Evolutionary conservation across 2,797 vertebrate species (phyloP), one percentile per base, ranked within the genome.

Genomic region (Cossypha heuglini): DNA sequence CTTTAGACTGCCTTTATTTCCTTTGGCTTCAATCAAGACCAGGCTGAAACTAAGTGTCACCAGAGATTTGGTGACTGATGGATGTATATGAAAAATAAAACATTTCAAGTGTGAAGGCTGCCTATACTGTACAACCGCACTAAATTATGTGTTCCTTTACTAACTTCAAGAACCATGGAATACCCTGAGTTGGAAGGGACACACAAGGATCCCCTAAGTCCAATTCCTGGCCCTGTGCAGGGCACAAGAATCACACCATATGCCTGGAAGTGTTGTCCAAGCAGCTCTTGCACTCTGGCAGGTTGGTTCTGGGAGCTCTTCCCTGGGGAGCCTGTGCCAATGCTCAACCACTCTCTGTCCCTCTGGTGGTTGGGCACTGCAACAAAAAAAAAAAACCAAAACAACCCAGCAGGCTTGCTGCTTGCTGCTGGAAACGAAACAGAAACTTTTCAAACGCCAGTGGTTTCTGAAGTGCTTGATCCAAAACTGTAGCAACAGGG

Each of bases 401-500:
- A 10, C 62, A 45, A 25, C 18, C 10, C 51, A 40, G 17, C 25
- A 38, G 20, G 18, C 12, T 12, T 4, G 7, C 43, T 18, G 16
- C 12, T 12, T 4, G 7, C 20, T 18, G n/a, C 24, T 7, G n/a
- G 49, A 40, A 63, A 57, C 11, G 2, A 35, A 58, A 25, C 33
- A 4, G 59, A 28, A 45, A 40, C 38, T 13, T 42, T 16, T 17
- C 3, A 11, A 63, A 57, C 20, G 11, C 15, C 5, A 19, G 24
- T 0, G 9, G 21, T 5, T 33, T 57, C 29, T 26, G 22, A 52
- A 35, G 28, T 1, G 11, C 2, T 13, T 17, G 22, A 14, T 13
- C 0, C 0, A 38, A 35, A 74, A 35, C 16, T 5, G 18, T 2
- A 14, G 16, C 37, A 43, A 20, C 21, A 43, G 0, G 33, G 63